These are phyloP conservation scores for Pteromalus puparum DNA, from an alignment of 1,140 invertebrate species.

Conservation along the genomic window DNA sequence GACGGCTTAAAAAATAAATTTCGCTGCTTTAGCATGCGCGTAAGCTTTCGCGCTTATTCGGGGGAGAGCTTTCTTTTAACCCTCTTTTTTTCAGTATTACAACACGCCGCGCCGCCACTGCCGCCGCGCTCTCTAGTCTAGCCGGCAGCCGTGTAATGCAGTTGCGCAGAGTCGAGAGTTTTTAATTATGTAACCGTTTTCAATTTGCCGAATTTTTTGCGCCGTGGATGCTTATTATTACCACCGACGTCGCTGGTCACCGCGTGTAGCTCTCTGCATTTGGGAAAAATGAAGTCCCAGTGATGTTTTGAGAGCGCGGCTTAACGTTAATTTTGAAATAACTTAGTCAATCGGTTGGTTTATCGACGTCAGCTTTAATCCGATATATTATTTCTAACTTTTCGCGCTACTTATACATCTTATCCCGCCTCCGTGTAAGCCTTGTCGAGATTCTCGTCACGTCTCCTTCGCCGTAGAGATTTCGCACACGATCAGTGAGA, in stretches of 20 bases:
- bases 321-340: too few relatives aligned
- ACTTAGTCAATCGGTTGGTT: too few relatives aligned
- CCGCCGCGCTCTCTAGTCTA: too few relatives aligned
- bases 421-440: neutral
- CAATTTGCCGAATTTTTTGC: neutral
- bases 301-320: too few relatives aligned
- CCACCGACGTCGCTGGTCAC: too few relatives aligned
- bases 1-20: slow-evolving; percentile 45
- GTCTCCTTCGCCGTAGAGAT: neutral
- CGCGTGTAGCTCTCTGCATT: too few relatives aligned
- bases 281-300: too few relatives aligned
- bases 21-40: slow-evolving; percentile 18
- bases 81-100: neutral
- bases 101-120: neutral
- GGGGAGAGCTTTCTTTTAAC: slow-evolving; percentile 10
- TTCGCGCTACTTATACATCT: too few relatives aligned
- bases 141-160: neutral
- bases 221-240: too few relatives aligned
- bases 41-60: neutral
- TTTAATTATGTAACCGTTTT: neutral
- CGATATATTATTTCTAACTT: too few relatives aligned
- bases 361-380: too few relatives aligned
- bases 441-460: neutral
- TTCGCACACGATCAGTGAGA: neutral
- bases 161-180: neutral